Evolutionary conservation across 1,140 invertebrate genomes (phyloP), one percentile per base, ranked within the genome.

Genomic region (Zophobas morio): DNA sequence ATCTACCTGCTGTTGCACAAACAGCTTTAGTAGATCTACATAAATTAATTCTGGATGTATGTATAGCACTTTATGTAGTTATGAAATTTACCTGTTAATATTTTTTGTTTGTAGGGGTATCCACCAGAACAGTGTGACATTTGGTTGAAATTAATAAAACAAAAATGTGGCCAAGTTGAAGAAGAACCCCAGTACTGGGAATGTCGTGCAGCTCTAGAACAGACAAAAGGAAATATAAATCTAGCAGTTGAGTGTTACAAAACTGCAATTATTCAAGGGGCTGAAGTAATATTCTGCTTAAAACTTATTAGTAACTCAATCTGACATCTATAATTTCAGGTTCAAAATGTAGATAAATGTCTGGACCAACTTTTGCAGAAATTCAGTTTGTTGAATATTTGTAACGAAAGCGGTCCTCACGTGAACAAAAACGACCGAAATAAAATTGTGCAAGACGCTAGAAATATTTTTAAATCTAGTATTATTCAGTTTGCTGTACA

Each of bases 401-500:
- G 86, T 73, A 86, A 88, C 8, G 63, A 75, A 70, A 63, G 20
- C 66, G 8, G 84, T 80, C 57, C 82, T 34, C 36, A 84, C 57
- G 83, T 83, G 2, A 81, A 84, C 49, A 57, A 74, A 39, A 77
- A 80, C 39, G 56, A 81, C 4, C 77, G 71, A 47, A 75, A 56
- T 32, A 81, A 70, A 47, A 79, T 83, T 49, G 57, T 82, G 3
- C 76, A 88, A 46, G 88, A 90, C 76, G 87, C 88, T 1, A 88
- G 88, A 74, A 90, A 90, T 81, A 87, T 89, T 0, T 90, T 90
- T 80, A 90, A 89, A 78, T 89, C 88, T 34, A 88, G 87, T 1
- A 87, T 90, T 2, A 90, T 90, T 32, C 82, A 88, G n/a, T 90
- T 90, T 82, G 89, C 89, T 1, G 86, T 90, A 46, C 82, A 85